A percentile compares a stretch with the other conserved stretches of the same genome.
phyloP scores from a whole-genome alignment of 1,140 invertebrate genomes.

The Trigoniulus corallinus region DNA sequence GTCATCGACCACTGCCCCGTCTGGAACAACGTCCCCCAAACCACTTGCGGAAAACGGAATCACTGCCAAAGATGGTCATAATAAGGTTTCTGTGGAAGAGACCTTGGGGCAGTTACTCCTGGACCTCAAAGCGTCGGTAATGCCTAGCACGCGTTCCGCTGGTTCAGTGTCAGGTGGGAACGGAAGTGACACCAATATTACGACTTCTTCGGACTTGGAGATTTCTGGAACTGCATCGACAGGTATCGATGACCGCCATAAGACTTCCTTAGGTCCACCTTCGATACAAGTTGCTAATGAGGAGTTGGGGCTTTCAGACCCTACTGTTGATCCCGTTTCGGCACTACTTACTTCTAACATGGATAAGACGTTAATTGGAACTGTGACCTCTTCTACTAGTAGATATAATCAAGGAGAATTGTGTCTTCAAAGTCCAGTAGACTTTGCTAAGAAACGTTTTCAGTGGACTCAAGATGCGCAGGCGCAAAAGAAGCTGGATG shows the following conservation, averaged over 20 bases:
- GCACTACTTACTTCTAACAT: too few species aligned
- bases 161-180: too few species aligned
- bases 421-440: conserved; percentile 25
- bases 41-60: conserved; percentile 9
- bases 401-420: not conserved
- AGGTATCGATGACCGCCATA: not conserved
- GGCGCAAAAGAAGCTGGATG: conserved; percentile 33
- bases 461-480: conserved; percentile 36
- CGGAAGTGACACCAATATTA: too few species aligned
- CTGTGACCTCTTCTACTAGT: too few species aligned
- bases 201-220: not conserved
- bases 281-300: too few species aligned
- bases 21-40: not conserved
- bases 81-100: not conserved
- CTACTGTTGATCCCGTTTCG: too few species aligned
- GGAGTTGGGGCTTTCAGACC: too few species aligned
- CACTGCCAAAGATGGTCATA: conserved; percentile 30
- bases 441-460: conserved; percentile 46
- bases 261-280: too few species aligned
- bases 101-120: not conserved
- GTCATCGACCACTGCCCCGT: not conserved
- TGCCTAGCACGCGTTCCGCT: not conserved
- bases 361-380: too few species aligned
- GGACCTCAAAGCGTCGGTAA: not conserved
- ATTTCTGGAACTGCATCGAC: not conserved